Conservation (phyloP, 2,888 invertebrate genomes). For the Psococerastis gibbosa region DNA sequence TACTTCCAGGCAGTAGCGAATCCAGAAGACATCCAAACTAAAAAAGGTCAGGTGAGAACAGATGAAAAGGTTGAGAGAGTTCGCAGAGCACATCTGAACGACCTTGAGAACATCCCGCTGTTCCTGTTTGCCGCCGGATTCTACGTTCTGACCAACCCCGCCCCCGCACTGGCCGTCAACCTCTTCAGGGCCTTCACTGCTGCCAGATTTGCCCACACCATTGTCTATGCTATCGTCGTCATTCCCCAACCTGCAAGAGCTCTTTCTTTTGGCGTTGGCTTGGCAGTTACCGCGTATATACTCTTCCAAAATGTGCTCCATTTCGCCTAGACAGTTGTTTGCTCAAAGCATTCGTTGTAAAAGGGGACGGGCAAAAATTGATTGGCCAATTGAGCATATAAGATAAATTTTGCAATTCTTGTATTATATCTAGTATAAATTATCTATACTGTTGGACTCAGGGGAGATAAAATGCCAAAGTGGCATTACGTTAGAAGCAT, state of each 20-base stretch:
- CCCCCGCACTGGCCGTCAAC: conserved; percentile 28
- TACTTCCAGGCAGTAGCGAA: conserved; percentile 34
- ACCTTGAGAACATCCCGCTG: conserved; percentile 49
- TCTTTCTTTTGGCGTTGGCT: conserved; percentile 27
- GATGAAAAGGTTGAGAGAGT: conserved; percentile 33
- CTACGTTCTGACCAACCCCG: conserved; percentile 40
- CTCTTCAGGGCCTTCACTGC: conserved; percentile 37
- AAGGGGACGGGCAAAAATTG: too few species aligned
- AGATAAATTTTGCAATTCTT: too few species aligned
- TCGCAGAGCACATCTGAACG: conserved; percentile 47
- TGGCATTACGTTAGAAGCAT: too few species aligned
- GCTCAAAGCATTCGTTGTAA: too few species aligned
- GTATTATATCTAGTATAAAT: too few species aligned
- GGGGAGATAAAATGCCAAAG: too few species aligned
- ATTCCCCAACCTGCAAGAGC: conserved; percentile 38
- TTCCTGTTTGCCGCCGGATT: conserved; percentile 40
- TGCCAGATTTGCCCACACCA: conserved; percentile 37
- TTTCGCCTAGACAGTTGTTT: too few species aligned
- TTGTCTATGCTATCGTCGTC: conserved; percentile 41
- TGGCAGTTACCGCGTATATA: conserved; percentile 31
- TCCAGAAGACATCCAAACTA: conserved; percentile 28
- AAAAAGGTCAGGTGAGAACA: conserved; percentile 24
- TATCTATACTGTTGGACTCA: too few species aligned
- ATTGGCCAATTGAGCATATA: too few species aligned
- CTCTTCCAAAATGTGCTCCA: conserved; percentile 21